These are phyloP conservation scores for Pinctada fucata DNA, from an alignment of 2,888 invertebrate genomes.

Conservation along the genomic window DNA sequence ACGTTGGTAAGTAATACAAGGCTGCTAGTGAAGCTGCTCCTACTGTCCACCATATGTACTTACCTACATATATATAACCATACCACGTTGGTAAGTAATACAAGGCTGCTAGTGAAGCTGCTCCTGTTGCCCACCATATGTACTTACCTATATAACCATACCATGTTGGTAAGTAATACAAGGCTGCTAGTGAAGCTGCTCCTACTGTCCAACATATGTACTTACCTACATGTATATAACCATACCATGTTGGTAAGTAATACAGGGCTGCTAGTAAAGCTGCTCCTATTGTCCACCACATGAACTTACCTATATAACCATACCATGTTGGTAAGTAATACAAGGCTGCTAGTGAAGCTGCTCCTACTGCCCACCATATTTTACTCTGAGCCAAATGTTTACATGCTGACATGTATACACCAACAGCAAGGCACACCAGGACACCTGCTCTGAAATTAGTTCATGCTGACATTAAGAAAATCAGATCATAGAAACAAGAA, in stretches of 20 bases:
- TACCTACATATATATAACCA: conserved; percentile 72
- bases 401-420: conserved; percentile 59
- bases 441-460: conserved; percentile 64
- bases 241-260: conserved; percentile 70
- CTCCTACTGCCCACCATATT: conserved; percentile 70
- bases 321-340: conserved; percentile 72
- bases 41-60: conserved; percentile 67
- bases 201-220: conserved; percentile 70
- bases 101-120: conserved; percentile 56
- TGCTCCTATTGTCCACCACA: conserved; percentile 70
- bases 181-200: conserved; percentile 50
- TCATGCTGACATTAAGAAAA: too few species aligned
- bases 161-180: conserved; percentile 73
- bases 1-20: conserved; percentile 71
- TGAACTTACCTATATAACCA: conserved; percentile 68
- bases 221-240: conserved; percentile 50
- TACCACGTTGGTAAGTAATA: conserved; percentile 72
- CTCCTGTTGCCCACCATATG: conserved; percentile 70
- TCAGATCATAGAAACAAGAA: too few species aligned
- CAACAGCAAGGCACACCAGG: conserved; percentile 60
- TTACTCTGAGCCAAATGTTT: conserved; percentile 52
- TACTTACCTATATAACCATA: conserved; percentile 68
- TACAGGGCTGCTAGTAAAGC: conserved; percentile 62
- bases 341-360: conserved; percentile 56
- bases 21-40: conserved; percentile 58